Evolutionary conservation across 2,888 invertebrate species (phyloP), one percentile per base, ranked within the genome.

Genomic region (Ectropis crepuscularia): DNA sequence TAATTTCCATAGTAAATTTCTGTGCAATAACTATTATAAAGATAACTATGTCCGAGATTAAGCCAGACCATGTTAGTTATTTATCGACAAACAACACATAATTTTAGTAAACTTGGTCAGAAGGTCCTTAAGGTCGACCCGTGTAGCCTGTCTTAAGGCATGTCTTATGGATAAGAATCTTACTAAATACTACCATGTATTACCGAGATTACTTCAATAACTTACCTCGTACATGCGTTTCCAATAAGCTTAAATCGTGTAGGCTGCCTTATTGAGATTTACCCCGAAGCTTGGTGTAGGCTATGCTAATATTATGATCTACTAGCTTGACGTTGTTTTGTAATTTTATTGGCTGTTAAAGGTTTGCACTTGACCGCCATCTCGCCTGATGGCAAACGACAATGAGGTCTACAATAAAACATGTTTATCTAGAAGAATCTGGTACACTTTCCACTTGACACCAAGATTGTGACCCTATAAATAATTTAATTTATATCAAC

Each of bases 121-220:
- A 64, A 57, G 64, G 60, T 64, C 59, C 55, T 58, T 38, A 16
- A 51, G 64, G 59, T 64, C 60, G 51, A 16, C 42, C 51, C 54
- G 9, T 64, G 64, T 64, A 60, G 38, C 63, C 49, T 28, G 58
- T 60, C 64, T 51, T 43, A 60, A 59, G 50, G 41, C 54, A 59
- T 63, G 63, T 55, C 62, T 57, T 36, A 47, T 49, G 55, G 64
- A 64, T 64, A 60, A 64, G 51, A 55, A 64, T 64, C 64, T 64
- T n/a, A 53, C 64, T 64, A 64, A 64, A 64, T 60, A 64, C 60
- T 60, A 51, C 38, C 64, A 60, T 64, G 64, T 60, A 51, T 60
- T 55, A 50, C 46, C 39, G 39, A 64, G 59, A 64, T 64, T 64
- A 60, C 51, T 64, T 60, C 60, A 64, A 64, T 64, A 64, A 64